Conservation (phyloP, 2,113 vertebrate genomes). For the Aspiorhynchus laticeps region DNA sequence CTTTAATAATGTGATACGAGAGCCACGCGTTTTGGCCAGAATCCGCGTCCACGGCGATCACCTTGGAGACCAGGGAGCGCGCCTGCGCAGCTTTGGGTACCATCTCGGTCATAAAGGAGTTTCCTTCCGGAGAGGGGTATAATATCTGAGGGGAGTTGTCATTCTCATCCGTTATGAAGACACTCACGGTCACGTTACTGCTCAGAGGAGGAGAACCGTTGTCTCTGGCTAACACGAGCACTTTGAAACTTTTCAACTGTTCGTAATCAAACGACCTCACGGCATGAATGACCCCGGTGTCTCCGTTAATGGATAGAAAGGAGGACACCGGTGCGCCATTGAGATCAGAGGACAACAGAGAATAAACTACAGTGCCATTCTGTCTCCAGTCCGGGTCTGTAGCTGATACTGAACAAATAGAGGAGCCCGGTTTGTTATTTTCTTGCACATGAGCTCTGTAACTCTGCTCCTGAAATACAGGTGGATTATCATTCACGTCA, state of each 20-base stretch:
- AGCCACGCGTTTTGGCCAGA: constrained; percentile 60
- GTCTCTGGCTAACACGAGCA: constrained; percentile 71
- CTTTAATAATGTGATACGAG: constrained; percentile 56
- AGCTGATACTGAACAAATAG: constrained; percentile 28
- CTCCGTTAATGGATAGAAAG: constrained; percentile 63
- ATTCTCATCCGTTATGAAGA: constrained; percentile 74
- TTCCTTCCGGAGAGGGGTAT: constrained; percentile 59
- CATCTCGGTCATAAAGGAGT: constrained; percentile 54
- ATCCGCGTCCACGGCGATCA: constrained; percentile 57
- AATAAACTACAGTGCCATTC: constrained; percentile 70
- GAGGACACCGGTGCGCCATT: constrained; percentile 52
- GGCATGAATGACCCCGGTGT: constrained; percentile 57
- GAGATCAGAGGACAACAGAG: constrained; percentile 58
- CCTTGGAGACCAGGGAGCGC: constrained; percentile 59
- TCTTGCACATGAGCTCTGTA: constrained; percentile 20
- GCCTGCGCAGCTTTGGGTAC: constrained; percentile 46
- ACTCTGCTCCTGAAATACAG: constrained; percentile 7
- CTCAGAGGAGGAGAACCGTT: constrained; percentile 76
- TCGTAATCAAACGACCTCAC: constrained; percentile 69
- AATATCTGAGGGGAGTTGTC: constrained; percentile 75
- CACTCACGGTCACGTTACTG: constrained; percentile 69
- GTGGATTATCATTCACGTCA: neutral
- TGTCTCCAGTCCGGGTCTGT: constrained; percentile 66
- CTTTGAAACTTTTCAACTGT: constrained; percentile 59
- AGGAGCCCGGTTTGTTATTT: constrained; percentile 28